A percentile compares a stretch with the other conserved stretches of the same genome.
phyloP scores from a whole-genome alignment of 2,113 vertebrate genomes.

The Tor tambroides region DNA sequence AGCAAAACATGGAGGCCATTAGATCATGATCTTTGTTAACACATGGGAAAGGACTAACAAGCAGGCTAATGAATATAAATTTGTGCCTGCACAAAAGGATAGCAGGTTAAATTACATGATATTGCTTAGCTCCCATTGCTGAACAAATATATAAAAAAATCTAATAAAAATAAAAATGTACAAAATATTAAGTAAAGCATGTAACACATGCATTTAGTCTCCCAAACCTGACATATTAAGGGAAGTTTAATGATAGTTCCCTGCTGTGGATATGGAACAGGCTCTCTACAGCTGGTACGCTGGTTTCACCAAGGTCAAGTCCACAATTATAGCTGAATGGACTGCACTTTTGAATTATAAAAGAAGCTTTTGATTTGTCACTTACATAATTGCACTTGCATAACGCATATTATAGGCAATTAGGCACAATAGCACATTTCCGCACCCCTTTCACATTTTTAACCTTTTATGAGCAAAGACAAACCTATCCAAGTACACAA shows the following conservation, averaged over 20 bases:
- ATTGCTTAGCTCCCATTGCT: not conserved
- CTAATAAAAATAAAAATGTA: not conserved
- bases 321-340: not conserved
- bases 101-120: not conserved
- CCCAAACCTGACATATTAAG: not conserved
- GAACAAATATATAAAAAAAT: not conserved
- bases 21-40: not conserved
- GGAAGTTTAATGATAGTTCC: not conserved
- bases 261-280: not conserved
- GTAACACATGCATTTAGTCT: not conserved
- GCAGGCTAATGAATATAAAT: not conserved
- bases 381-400: conserved; percentile 8
- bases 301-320: not conserved
- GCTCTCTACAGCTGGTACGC: not conserved
- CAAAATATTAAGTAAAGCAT: not conserved
- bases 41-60: not conserved
- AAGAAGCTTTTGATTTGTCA: not conserved
- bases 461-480: not conserved
- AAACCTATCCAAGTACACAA: not conserved
- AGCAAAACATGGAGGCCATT: not conserved
- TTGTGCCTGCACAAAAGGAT: not conserved
- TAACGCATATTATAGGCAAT: not conserved
- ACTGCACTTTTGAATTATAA: not conserved
- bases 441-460: not conserved
- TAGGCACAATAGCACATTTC: not conserved